Evolutionary conservation across 2,113 vertebrate genomes (phyloP).

Genomic region (Tenrec ecaudatus): DNA sequence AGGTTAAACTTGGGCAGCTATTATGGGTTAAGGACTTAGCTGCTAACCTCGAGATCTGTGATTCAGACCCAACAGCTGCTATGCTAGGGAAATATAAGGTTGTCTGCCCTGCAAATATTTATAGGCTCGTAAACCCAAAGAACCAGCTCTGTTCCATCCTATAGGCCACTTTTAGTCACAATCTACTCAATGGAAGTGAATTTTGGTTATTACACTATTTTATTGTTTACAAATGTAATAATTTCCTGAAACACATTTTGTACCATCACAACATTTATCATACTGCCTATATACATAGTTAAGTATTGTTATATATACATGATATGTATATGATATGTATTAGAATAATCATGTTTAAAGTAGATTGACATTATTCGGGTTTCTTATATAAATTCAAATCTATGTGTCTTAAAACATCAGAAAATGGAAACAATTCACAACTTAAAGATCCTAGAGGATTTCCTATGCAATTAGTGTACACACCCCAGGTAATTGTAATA

Average conservation of each 20-base stretch:
- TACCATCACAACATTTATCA: neutral
- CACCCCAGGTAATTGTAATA: neutral
- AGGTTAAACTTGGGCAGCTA: neutral
- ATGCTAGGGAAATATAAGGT: no score
- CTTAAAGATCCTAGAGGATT: neutral
- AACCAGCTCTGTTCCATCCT: no score
- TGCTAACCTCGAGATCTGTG: no score
- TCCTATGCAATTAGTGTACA: neutral
- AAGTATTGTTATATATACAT: neutral
- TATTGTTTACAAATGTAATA: neutral
- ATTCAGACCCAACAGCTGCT: no score
- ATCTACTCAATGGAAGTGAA: no score
- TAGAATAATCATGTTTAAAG: neutral
- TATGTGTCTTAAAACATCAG: neutral
- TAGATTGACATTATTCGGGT: neutral
- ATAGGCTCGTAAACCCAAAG: no score
- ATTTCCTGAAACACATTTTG: constrained; percentile 2
- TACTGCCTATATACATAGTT: neutral
- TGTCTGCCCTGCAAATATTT: no score
- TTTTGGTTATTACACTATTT: no score
- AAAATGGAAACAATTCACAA: neutral
- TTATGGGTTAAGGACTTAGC: neutral
- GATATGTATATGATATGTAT: neutral
- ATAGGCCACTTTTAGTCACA: no score
- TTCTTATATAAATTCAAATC: neutral